Base-by-base conservation (phyloP, 2,888 invertebrate species). In the Rhimphoctona megacephalus region DNA sequence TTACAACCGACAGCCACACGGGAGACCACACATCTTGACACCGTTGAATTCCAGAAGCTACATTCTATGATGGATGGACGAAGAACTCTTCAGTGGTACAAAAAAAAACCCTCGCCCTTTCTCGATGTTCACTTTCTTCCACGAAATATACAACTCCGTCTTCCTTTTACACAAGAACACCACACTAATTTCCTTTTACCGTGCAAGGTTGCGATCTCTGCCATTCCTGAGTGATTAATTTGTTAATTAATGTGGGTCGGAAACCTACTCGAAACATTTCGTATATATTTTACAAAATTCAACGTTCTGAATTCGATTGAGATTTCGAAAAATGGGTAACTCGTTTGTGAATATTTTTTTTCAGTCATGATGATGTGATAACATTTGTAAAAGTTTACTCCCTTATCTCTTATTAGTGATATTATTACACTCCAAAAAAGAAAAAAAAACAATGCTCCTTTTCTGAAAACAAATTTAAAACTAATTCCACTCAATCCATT, bases 31-130 rank as follows among this genome's bases (percentile, higher is more conserved):
- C 93, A 93, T 92, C 91, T 91, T 90, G 92, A 90, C 89, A 90
- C 90, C 88, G 87, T 89, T 91, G 89, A 92, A 93, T 94, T 93
- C 93, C 94, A 93, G 92, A 92, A 93, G 93, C 92, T 92, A 91
- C 92, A 92, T 93, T 93, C 93, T 94, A 94, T 94, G 93, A 94
- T 93, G 93, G 92, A 93, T 93, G 92, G 92, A 84, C 84, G 80
- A 83, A 88, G 87, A 90, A 81, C 73, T 78, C 66, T 76, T 72
- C 79, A 33, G 64, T 49, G 74, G 33, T 54, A 81, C 54, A 57
- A 82, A 77, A 67, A 70, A 76, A 61, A 76, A 87, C 81, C 85
- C 82, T 43, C 8, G 57, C n/a, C 43, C 43, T 49, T 52, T 33
- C 17, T 22, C 74, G 81, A 78, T 82, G 84, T 86, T 87, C 89